Evolutionary conservation across 2,113 vertebrate species (phyloP), one percentile per base, ranked within the genome.

Genomic region (Bubo blakistoni): DNA sequence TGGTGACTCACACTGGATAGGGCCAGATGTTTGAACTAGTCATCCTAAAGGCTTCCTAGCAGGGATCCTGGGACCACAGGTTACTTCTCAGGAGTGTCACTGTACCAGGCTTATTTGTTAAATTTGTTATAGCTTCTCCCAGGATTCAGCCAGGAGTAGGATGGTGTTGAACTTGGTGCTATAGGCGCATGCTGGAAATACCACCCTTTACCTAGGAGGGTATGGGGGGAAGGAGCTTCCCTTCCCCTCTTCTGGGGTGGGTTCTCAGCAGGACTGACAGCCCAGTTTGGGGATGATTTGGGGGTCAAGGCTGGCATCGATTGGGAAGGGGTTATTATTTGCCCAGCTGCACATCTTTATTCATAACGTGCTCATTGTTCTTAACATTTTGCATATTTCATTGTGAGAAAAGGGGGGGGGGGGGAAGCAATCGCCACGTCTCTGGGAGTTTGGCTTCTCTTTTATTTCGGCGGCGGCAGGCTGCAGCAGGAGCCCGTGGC

Each of bases 301-400:
- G 24, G 73, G 94, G 89, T 97, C 96, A 95, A 57, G 81, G 58
- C 84, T 97, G 94, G 94, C 91, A 95, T n/a, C 3, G 6, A 14
- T 73, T 30, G 65, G 79, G 78, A 92, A 67, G 4, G 49, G 76
- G 59, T 63, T 86, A 74, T 94, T 95, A 91, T 94, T 97, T 95
- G 65, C 92, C 88, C 96, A 97, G 95, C 95, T 97, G 96, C 94
- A 66, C 89, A 95, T 96, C 91, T 94, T 92, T 92, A 95, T 96
- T 95, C 95, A 94, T 91, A 65, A 72, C 6, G 5, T 80, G 81
- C 89, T 84, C 16, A 71, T 73, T 91, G 94, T 88, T 95, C 90
- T 27, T 58, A 8, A n/a, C 76, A 11, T 81, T 94, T 96, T 96
- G 93, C 94, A 90, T 96, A 86, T 96, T 86, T 86, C 94, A 94